Evolutionary conservation across 64 coral and sea anemone species (phyloP).

Genomic region (Pachyseris speciosa): DNA sequence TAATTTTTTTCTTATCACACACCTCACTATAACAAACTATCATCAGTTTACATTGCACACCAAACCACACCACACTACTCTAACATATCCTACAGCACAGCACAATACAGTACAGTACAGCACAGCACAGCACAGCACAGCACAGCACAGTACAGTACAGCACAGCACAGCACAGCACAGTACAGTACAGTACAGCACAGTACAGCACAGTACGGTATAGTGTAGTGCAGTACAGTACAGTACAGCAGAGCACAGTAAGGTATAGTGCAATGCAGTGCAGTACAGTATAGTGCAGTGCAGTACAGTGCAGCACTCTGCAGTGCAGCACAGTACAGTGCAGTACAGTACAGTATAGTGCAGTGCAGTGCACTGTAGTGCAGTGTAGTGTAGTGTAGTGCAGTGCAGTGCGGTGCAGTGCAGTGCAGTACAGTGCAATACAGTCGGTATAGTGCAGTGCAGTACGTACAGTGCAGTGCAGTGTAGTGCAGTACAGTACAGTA

Average conservation of each 20-base stretch:
- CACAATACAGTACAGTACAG: not conserved
- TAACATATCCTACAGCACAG: not conserved
- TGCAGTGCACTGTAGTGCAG: not conserved
- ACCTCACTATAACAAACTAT: no score
- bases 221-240: not conserved
- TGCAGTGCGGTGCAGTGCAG: not conserved
- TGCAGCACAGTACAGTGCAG: not conserved
- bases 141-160: not conserved
- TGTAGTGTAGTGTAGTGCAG: conserved; percentile 7
- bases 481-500: conserved; percentile 1
- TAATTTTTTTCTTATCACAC: no score
- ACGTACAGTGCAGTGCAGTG: no score
- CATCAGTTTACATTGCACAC: no score
- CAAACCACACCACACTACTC: no score
- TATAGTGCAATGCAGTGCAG: not conserved
- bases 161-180: not conserved
- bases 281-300: conserved; percentile 1
- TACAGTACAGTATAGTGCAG: conserved; percentile 7
- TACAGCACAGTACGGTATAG: not conserved
- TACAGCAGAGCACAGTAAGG: conserved; percentile 12
- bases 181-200: not conserved
- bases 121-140: not conserved
- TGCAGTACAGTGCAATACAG: not conserved
- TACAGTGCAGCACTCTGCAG: no score
- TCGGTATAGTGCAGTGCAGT: no score